Evolutionary conservation across 2,113 vertebrate genomes (phyloP).

Genomic region (Thalassarche chlororhynchos): DNA sequence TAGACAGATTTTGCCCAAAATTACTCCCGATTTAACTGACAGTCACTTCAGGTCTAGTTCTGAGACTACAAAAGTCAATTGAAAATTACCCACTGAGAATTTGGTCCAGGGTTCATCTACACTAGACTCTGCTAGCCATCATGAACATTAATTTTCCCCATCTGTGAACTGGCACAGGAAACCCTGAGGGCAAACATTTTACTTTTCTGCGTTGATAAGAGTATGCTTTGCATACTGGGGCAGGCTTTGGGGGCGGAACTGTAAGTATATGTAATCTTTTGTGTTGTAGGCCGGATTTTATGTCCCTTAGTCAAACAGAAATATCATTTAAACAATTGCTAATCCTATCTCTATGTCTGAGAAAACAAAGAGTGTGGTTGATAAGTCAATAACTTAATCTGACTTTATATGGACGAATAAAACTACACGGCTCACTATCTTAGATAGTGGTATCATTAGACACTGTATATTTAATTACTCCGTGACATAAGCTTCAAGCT

Average conservation of each 20-base stretch:
- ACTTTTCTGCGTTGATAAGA: neutral
- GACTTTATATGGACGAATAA: neutral
- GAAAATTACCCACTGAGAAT: neutral
- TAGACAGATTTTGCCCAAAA: neutral
- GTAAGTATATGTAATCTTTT: neutral
- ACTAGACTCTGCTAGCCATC: neutral
- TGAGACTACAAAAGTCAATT: neutral
- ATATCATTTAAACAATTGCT: neutral
- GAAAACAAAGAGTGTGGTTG: neutral
- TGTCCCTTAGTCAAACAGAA: neutral
- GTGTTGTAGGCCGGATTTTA: neutral
- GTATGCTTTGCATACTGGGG: neutral
- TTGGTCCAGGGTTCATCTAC: neutral
- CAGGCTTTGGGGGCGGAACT: accelerated
- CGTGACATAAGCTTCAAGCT: neutral
- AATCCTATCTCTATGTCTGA: neutral
- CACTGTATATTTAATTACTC: neutral
- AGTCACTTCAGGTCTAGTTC: neutral
- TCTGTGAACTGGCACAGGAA: neutral
- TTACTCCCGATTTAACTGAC: neutral
- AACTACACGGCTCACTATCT: neutral
- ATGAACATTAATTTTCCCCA: neutral
- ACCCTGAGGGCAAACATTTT: neutral
- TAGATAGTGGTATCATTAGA: neutral
- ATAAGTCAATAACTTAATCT: neutral